Conservation (phyloP, 35 echinoderm and acorn worm species). For the Ophiothrix spiculata region DNA sequence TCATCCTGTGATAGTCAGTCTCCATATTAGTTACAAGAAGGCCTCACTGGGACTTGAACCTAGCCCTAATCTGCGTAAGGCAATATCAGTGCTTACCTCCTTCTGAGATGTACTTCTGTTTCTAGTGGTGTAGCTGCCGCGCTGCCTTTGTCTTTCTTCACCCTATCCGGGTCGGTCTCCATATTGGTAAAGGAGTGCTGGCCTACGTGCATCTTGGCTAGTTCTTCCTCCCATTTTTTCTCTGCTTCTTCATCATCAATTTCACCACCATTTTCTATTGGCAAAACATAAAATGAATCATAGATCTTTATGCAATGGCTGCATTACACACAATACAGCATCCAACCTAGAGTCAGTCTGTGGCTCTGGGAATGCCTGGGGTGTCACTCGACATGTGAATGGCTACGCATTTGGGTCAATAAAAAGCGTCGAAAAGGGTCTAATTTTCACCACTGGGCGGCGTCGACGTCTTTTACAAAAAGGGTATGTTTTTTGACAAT, state of each 20-base stretch:
- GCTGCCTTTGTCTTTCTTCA: constrained; percentile 60
- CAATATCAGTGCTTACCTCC: no score
- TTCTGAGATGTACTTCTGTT: constrained; percentile 49
- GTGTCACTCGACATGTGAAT: no score
- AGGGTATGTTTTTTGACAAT: no score
- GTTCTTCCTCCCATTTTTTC: constrained; percentile 5
- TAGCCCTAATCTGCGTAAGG: no score
- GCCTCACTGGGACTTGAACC: no score
- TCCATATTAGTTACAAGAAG: constrained; percentile 75
- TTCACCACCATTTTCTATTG: constrained; percentile 14
- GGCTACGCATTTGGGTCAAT: no score
- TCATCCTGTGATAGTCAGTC: constrained; percentile 70
- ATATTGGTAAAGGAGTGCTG: constrained; percentile 75
- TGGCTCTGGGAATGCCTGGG: no score
- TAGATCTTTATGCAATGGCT: not conserved
- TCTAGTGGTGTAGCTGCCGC: constrained; percentile 35
- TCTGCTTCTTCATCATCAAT: constrained; percentile 23
- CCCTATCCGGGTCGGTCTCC: constrained; percentile 78
- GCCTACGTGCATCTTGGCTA: constrained; percentile 37
- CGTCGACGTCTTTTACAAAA: no score
- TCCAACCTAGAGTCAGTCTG: no score
- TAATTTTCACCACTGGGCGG: no score
- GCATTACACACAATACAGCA: no score
- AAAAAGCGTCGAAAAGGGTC: no score
- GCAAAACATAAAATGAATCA: not conserved